Conservation (phyloP, 2,113 vertebrate species). For the Oryzias woworae region DNA sequence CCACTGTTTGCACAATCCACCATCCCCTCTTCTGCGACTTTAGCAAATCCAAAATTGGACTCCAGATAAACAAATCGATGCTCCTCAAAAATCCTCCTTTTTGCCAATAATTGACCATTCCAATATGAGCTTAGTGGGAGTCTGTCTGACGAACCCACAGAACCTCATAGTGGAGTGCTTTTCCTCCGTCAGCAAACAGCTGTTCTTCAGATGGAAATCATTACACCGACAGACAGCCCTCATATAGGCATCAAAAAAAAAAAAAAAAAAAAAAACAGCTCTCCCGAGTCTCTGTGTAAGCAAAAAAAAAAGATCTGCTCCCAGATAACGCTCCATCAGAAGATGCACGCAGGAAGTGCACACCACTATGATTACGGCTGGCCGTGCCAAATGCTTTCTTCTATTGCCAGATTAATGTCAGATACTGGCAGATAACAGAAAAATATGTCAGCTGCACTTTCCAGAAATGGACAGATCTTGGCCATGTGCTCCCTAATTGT, state of each 20-base stretch:
- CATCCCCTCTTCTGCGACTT: slow-evolving; percentile 43
- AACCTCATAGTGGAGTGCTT: slow-evolving; percentile 7
- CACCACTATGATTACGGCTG: slow-evolving; percentile 42
- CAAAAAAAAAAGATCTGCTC: slow-evolving; percentile 18
- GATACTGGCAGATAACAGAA: slow-evolving; percentile 77
- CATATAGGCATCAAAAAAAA: slow-evolving; percentile 29
- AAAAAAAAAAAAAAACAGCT: neutral
- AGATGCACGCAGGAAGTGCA: slow-evolving; percentile 65
- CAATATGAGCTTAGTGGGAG: slow-evolving; percentile 23
- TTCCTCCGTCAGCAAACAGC: slow-evolving; percentile 13
- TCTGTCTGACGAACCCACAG: slow-evolving; percentile 11
- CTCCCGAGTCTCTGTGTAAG: slow-evolving; percentile 4
- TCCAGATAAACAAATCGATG: slow-evolving; percentile 56
- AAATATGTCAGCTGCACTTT: slow-evolving; percentile 81
- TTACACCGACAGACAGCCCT: slow-evolving; percentile 47
- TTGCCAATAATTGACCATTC: slow-evolving; percentile 58
- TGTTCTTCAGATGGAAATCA: slow-evolving; percentile 32
- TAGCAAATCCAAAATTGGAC: slow-evolving; percentile 56
- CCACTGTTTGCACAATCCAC: slow-evolving; percentile 38
- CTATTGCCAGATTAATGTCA: slow-evolving; percentile 77
- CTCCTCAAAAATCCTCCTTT: slow-evolving; percentile 48
- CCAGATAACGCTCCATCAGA: slow-evolving; percentile 38
- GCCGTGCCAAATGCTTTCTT: slow-evolving; percentile 69
- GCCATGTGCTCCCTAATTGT: slow-evolving; percentile 80
- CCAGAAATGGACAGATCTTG: slow-evolving; percentile 78